Base-by-base conservation (phyloP, 2,888 invertebrate genomes). In the Amphipyra berbera region DNA sequence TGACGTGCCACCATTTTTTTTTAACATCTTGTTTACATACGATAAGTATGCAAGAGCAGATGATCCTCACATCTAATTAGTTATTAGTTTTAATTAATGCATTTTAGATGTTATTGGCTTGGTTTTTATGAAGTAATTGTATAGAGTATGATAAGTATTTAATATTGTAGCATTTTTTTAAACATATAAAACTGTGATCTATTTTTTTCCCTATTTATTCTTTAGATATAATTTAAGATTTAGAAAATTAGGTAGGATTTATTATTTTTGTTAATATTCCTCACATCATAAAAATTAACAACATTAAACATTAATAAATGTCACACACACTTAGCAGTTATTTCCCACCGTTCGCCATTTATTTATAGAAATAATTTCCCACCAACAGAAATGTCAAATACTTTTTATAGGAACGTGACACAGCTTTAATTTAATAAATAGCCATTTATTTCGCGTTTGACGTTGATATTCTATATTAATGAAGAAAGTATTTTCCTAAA, bases 11-110 rank as follows among this genome's bases (percentile, higher is more conserved):
- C 69, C 60, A 71, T 75, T 75, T 77, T 78, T 78, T 72, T 62
- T 53, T 53, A 72, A 42, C n/a, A n/a, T 56, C 61, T 53, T 74
- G 67, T 79, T 79, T 80, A 78, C 68, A 70, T 61, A 64, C 66
- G 66, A 41, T 75, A 65, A 66, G 75, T 53, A 71, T 68, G 74
- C 62, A 68, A 54, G 53, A 70, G 67, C 62, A 61, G 61, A 72
- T 72, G 72, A 78, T 61, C 27, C 48, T 52, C 49, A 42, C 53
- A 47, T 68, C 42, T 30, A 60, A 71, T 71, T 68, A 49, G 35
- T 56, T 59, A 53, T 66, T 48, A 41, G 9, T 54, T 59, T 56
- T 57, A 70, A 73, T 69, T 69, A 47, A 67, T 69, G 33, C 3
- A 21, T 21, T 46, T 10, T 38, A 37, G 1, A 52, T 54, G 49